These are phyloP conservation scores for Cryptosula pallasiana DNA, from an alignment of 2,888 invertebrate genomes.

Conservation along the genomic window DNA sequence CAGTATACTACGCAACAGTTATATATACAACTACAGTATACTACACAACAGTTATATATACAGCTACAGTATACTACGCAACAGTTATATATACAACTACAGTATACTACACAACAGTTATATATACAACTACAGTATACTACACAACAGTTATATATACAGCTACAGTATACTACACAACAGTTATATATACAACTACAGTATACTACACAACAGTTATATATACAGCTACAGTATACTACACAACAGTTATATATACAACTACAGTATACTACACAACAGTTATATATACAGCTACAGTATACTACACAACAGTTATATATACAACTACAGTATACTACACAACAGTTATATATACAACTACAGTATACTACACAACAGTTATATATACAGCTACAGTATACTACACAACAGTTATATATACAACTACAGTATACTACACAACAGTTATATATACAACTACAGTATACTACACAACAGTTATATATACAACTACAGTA, in stretches of 20 bases:
- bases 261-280: conserved; percentile 67
- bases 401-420: too few species aligned
- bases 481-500: too few species aligned
- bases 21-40: conserved; percentile 66
- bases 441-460: conserved; percentile 44
- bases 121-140: conserved; percentile 66
- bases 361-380: conserved; percentile 64
- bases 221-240: neutral
- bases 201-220: conserved; percentile 60
- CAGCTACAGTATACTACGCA: conserved; percentile 59
- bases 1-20: too few species aligned
- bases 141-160: conserved; percentile 57
- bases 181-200: too few species aligned
- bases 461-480: too few species aligned
- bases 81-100: neutral
- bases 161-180: too few species aligned
- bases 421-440: conserved; percentile 69
- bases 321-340: neutral
- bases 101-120: too few species aligned
- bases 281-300: conserved; percentile 1
- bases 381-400: neutral
- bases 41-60: conserved; percentile 58
- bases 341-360: too few species aligned
- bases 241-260: too few species aligned
- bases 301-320: conserved; percentile 59